Evolutionary conservation across 2,797 vertebrate species (phyloP).

Genomic region (Chelidonichthys spinosus): DNA sequence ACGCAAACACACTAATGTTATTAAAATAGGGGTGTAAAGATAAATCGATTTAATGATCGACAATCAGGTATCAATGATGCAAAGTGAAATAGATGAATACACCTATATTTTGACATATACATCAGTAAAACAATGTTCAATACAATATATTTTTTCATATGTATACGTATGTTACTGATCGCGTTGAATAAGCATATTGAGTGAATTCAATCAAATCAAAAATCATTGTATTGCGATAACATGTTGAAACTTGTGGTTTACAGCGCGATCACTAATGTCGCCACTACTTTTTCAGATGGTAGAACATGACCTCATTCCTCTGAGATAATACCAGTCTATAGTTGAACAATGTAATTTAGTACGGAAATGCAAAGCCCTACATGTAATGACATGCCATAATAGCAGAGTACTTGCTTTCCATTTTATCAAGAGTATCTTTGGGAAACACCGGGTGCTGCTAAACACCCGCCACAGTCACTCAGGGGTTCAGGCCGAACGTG

Average conservation of each 20-base stretch:
- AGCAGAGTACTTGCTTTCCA: conserved; percentile 35
- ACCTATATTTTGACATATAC: too few species aligned
- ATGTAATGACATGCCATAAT: conserved; percentile 54
- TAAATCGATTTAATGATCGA: not conserved
- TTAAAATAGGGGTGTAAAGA: not conserved
- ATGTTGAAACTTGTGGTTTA: not conserved
- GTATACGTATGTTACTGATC: not conserved
- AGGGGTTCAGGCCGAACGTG: conserved; percentile 58
- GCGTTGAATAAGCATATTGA: not conserved
- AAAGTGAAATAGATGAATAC: not conserved
- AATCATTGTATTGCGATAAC: not conserved
- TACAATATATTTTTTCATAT: too few species aligned
- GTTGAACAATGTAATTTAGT: conserved; percentile 46
- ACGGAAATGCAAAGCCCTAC: conserved; percentile 49
- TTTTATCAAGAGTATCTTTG: conserved; percentile 1
- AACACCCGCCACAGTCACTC: conserved; percentile 53
- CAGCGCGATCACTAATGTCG: conserved; percentile 6
- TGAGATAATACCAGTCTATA: conserved; percentile 43
- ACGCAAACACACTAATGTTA: not conserved
- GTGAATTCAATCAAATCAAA: not conserved
- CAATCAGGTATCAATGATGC: not conserved
- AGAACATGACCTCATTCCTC: conserved; percentile 38
- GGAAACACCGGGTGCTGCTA: conserved; percentile 40
- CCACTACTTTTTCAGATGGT: conserved; percentile 15
- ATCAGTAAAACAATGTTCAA: too few species aligned